phyloP scores from a whole-genome alignment of 1,140 invertebrate genomes.

The Zophobas morio region DNA sequence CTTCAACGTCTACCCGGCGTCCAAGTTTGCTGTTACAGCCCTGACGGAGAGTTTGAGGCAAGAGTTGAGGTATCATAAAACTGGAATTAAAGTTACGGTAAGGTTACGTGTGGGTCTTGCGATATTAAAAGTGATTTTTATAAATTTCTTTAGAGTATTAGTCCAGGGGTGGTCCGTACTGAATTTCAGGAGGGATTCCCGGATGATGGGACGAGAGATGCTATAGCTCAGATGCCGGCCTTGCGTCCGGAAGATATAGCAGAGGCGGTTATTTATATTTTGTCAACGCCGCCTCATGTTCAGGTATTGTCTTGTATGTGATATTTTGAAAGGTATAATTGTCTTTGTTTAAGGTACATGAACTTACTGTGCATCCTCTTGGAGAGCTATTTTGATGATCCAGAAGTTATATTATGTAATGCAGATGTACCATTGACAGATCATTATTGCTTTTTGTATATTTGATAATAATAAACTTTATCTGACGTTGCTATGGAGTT shows the following conservation, averaged over 20 bases:
- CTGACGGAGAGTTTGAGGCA: conserved; percentile 71
- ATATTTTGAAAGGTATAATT: conserved; percentile 27
- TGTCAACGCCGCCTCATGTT: conserved; percentile 70
- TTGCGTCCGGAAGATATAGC: conserved; percentile 70
- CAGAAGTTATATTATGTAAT: too few relatives aligned
- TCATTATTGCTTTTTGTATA: too few relatives aligned
- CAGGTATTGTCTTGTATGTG: conserved; percentile 65
- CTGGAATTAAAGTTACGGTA: conserved; percentile 69
- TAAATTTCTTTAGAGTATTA: conserved; percentile 70
- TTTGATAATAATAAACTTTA: too few relatives aligned
- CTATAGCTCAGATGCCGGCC: conserved; percentile 56
- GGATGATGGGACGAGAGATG: conserved; percentile 51
- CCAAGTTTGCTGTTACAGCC: conserved; percentile 72
- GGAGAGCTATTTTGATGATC: conserved; percentile 41
- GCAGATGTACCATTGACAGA: too few relatives aligned
- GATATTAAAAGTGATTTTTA: conserved; percentile 2
- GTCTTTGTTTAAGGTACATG: conserved; percentile 49
- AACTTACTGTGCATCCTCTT: conserved; percentile 51
- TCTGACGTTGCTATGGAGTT: too few relatives aligned
- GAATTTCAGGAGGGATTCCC: conserved; percentile 68
- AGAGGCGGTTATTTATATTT: conserved; percentile 69
- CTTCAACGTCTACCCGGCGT: conserved; percentile 69
- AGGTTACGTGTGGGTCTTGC: conserved; percentile 23
- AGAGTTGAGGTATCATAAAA: conserved; percentile 68
- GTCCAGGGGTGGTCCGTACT: conserved; percentile 73